Percentiles rank a stretch among this genome's conserved stretches.
phyloP scores from a whole-genome alignment of 1,140 invertebrate species.

The Mycetomoellerius zeteki region DNA sequence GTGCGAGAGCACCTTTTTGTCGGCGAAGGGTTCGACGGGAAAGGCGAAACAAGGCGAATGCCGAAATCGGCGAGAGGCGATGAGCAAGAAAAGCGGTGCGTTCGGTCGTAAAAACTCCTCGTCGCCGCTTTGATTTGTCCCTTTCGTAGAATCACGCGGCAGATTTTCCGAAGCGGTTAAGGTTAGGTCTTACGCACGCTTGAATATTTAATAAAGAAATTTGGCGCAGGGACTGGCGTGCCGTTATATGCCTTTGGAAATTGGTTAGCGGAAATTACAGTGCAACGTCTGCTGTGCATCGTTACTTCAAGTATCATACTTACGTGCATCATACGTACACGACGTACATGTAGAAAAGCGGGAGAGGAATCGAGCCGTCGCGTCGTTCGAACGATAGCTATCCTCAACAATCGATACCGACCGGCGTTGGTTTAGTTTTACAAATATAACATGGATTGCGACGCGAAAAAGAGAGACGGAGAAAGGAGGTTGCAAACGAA shows the following conservation, averaged over 20 bases:
- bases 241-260: constrained; percentile 26
- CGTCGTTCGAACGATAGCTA: constrained; percentile 38
- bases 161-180: constrained; percentile 31
- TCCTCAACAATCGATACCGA: constrained; percentile 66
- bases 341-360: not conserved
- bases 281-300: constrained; percentile 6
- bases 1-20: constrained; percentile 58
- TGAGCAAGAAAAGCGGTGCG: constrained; percentile 67
- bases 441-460: constrained; percentile 74
- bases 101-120: constrained; percentile 75
- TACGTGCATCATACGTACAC: not conserved
- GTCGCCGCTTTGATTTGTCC: constrained; percentile 71
- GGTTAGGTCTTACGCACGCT: constrained; percentile 3
- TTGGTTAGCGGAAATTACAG: constrained; percentile 23
- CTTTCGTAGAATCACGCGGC: constrained; percentile 27
- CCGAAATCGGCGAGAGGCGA: constrained; percentile 59
- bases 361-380: not conserved
- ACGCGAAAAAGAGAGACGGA: constrained; percentile 24
- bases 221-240: constrained; percentile 6
- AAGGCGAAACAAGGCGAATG: constrained; percentile 24
- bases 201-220: constrained; percentile 63
- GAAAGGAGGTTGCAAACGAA: constrained; percentile 47
- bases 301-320: not conserved
- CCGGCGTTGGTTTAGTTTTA: constrained; percentile 73
- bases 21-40: constrained; percentile 54